Evolutionary conservation across 2,888 invertebrate species (phyloP), one percentile per base, ranked within the genome.

Genomic region (Brachyptera putata): DNA sequence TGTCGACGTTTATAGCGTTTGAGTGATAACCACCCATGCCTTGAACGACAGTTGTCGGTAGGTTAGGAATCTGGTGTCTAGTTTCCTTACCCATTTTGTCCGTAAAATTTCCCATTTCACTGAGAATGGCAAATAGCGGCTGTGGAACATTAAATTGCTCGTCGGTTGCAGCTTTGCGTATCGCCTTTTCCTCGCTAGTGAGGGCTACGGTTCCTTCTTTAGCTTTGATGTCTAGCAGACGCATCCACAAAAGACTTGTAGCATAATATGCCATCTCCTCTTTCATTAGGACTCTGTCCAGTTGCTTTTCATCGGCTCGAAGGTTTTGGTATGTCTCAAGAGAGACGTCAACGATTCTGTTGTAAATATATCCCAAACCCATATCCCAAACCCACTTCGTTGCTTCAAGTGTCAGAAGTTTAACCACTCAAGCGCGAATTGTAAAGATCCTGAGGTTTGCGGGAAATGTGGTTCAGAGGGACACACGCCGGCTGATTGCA

Each of bases 1-100:
- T 68, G 43, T 67, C 66, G 1, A 11, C 60, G 24, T 65, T 65
- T 5, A 72, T 59, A 4, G 5, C 60, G n/a, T 18, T 26, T 34
- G 69, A 64, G 56, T 71, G 71, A 50, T 72, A 71, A 7, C 70
- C 70, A 34, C 68, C 67, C n/a, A 67, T 65, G 3, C 61, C 61
- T 64, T 67, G 67, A 3, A 66, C 70, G n/a, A 66, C 62, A 3
- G 67, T 64, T 1, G 57, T 62, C 26, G 69, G 70, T 61, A 71
- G 61, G 3, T 39, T 16, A 4, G 70, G 70, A 3, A 67, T 49
- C n/a, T 66, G 39, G 0, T 65, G 64, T 25, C 39, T 50, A 1
- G 69, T 70, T 34, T 67, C 67, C 55, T 69, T 70, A 5, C 69
- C 69, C 69, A 70, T 69, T 56, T 68, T 66, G 62, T 70, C 68